A percentile compares a stretch with the other conserved stretches of the same genome.
Evolutionary conservation across 1,140 invertebrate genomes (phyloP).

Genomic region (Drosophila tani): DNA sequence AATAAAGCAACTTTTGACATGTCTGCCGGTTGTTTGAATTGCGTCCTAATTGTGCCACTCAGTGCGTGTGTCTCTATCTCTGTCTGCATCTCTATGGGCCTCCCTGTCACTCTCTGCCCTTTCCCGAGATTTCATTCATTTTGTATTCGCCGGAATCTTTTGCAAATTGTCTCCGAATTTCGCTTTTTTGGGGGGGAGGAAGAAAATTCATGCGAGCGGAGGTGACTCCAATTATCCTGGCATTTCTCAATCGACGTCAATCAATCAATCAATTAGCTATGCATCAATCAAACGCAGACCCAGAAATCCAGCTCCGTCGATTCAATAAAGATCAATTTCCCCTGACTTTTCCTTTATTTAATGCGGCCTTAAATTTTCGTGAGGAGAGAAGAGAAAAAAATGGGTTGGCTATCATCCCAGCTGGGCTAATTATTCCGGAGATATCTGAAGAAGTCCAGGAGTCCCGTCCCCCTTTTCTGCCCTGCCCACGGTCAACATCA

Average conservation of each 20-base stretch:
- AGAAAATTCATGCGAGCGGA: conserved; percentile 11
- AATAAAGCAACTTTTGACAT: conserved; percentile 78
- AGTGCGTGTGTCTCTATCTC: conserved; percentile 28
- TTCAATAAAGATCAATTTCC: conserved; percentile 67
- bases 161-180: conserved; percentile 14
- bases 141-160: neutral
- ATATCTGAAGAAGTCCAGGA: neutral
- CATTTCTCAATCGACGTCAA: conserved; percentile 39
- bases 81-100: conserved; percentile 4
- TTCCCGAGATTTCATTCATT: conserved; percentile 15
- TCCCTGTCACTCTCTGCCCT: neutral
- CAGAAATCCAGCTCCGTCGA: conserved; percentile 33
- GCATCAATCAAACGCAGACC: conserved; percentile 70
- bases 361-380: conserved; percentile 7
- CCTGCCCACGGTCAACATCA: conserved; percentile 55
- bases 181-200: neutral
- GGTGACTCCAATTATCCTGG: conserved; percentile 27
- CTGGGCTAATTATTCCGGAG: conserved; percentile 45
- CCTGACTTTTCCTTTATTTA: conserved; percentile 22
- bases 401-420: conserved; percentile 38
- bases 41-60: conserved; percentile 65
- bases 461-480: neutral
- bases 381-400: neutral
- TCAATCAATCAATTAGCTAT: conserved; percentile 57
- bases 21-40: conserved; percentile 58